Base-by-base conservation (phyloP, 1,140 invertebrate species). In the Polypedilum vanderplanki region DNA sequence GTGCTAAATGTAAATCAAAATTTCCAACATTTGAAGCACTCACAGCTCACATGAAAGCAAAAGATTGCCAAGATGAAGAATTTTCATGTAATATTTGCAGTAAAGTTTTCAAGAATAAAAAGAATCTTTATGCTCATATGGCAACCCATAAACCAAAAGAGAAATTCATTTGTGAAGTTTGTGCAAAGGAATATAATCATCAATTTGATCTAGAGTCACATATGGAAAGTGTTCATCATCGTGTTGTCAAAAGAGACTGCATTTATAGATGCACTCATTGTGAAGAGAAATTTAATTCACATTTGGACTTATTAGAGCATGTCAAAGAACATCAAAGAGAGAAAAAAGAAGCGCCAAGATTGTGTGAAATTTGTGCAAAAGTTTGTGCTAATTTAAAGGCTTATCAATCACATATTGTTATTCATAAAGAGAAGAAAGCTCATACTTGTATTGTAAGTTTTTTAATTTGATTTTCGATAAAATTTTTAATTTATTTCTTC, bases 331-430 rank as follows among this genome's bases (percentile, higher is more conserved):
- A 70, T 70, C 17, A 18, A 20, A 5, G 65, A 7, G 65, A 70
- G 10, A 18, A 22, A 18, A 70, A 70, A 18, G 20, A 70, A 18
- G 65, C 65, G 7, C 10, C 65, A 70, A 18, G 65, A 20, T 20
- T 70, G 18, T 70, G 65, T 10, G 65, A 70, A 70, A 70, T 70
- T 20, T 70, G 65, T 70, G 65, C 65, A 1, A 18, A 22, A 18
- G 17, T 20, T 20, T 70, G 65, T 70, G 65, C 65, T 20, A 70
- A 70, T 70, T 22, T 70, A 7, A 70, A 70, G 20, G 65, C 65
- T 20, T 70, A 70, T 70, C 65, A 70, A 18, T 70, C 65, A 70
- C 65, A 70, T 12, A 70, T 70, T 18, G 9, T 22, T 1, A 70
- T 18, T 22, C 65, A 70, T 22, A 70, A 70, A 4, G 65, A 70